These are phyloP conservation scores for Halictus quadricinctus DNA, from an alignment of 2,888 invertebrate genomes.

Conservation along the genomic window DNA sequence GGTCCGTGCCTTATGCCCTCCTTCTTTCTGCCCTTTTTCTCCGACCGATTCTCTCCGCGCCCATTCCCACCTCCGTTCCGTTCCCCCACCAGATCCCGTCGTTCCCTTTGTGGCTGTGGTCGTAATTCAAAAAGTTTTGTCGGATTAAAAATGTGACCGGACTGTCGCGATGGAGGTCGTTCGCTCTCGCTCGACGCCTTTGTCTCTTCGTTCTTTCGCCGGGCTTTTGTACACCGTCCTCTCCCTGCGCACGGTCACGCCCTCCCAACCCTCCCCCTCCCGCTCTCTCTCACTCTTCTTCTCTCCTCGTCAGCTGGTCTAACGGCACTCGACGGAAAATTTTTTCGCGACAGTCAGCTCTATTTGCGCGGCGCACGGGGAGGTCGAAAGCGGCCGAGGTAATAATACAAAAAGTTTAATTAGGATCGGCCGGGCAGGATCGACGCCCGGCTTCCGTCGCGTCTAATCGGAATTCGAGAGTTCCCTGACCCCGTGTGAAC, in stretches of 20 bases:
- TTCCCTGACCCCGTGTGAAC: not conserved
- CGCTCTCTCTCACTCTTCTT: not conserved
- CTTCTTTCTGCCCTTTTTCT: conserved; percentile 17
- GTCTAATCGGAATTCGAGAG: conserved; percentile 2
- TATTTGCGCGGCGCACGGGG: conserved; percentile 6
- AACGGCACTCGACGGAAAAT: conserved; percentile 1
- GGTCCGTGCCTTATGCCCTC: conserved; percentile 46
- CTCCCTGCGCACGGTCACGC: not conserved
- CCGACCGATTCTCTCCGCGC: conserved; percentile 11
- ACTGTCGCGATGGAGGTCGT: conserved; percentile 56
- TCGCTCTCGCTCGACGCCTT: conserved; percentile 46
- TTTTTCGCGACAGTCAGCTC: conserved; percentile 29
- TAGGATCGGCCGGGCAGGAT: not conserved
- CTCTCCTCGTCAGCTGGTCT: conserved; percentile 2
- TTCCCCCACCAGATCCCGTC: conserved; percentile 21
- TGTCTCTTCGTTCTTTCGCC: conserved; percentile 37
- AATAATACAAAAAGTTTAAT: conserved; percentile 34
- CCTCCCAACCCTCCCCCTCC: not conserved
- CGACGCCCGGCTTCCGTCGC: not conserved
- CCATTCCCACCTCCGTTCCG: conserved; percentile 9
- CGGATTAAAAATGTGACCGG: conserved; percentile 77
- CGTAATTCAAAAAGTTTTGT: conserved; percentile 79
- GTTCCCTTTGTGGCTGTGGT: conserved; percentile 35
- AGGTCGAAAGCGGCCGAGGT: not conserved
- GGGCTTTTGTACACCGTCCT: conserved; percentile 18